These are phyloP conservation scores for Electrophaes corylata DNA, from an alignment of 2,888 invertebrate species.

Conservation along the genomic window DNA sequence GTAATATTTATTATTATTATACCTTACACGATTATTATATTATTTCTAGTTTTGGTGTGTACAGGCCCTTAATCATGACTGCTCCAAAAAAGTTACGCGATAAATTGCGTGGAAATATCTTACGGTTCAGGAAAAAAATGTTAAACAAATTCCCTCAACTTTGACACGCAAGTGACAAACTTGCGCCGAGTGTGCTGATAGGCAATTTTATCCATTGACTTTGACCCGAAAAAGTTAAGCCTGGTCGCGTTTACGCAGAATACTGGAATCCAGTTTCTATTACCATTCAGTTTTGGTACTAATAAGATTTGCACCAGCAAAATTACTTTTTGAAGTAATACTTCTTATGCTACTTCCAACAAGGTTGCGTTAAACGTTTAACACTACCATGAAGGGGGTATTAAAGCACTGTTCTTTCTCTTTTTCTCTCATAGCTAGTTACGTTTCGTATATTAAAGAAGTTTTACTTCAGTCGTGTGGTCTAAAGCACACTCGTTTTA, in stretches of 20 bases:
- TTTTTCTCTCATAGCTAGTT: too few relatives aligned
- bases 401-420: too few relatives aligned
- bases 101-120: conserved; percentile 13
- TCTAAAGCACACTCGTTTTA: too few relatives aligned
- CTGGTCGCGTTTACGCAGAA: conserved; percentile 1
- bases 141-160: conserved; percentile 20
- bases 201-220: conserved; percentile 36
- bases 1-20: too few relatives aligned
- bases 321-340: too few relatives aligned
- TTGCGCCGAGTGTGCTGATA: conserved; percentile 28
- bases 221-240: conserved; percentile 32
- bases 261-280: not conserved
- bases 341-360: too few relatives aligned
- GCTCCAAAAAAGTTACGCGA: conserved; percentile 3
- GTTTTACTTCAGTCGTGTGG: too few relatives aligned
- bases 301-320: not conserved
- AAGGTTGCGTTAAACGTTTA: too few relatives aligned
- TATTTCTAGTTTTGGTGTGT: not conserved
- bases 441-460: too few relatives aligned
- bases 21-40: too few relatives aligned
- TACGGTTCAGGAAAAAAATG: conserved; percentile 7
- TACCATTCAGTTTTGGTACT: not conserved
- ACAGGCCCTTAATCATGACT: not conserved
- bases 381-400: too few relatives aligned
- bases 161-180: conserved; percentile 33